Evolutionary conservation across 53 echinoderm and acorn worm genomes (phyloP), one percentile per base, ranked within the genome.

Genomic region (Henricia sp.): DNA sequence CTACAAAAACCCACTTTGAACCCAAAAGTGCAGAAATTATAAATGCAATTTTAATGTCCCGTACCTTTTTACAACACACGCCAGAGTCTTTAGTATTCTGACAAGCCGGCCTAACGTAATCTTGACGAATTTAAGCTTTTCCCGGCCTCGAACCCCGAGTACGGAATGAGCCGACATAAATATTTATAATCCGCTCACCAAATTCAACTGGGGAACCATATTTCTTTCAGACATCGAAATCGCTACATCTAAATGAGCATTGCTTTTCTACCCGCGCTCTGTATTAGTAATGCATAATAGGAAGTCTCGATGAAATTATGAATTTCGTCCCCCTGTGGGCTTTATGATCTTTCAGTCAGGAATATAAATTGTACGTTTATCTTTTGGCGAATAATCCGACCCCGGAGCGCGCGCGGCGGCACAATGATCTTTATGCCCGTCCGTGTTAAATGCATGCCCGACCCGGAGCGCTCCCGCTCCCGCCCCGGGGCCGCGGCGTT

Each of bases 341-440:
- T n/a, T n/a, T n/a, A 25, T 59, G 29, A 13, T 42, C 19, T 46
- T 44, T 58, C 8, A 36, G 26, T 10, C 17, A 62, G 80, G 80
- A 80, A 80, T 80, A 80, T 80, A 80, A 80, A 80, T 80, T 80
- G 80, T 80, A 50, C 64, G 63, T 62, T 80, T 80, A 80, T 80
- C 54, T 80, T 64, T 70, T 17, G 46, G 38, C 36, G 50, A 19
- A 27, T 64, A 64, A 80, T 64, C 48, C 80, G 44, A 0, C 34
- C 63, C 43, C 29, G 63, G 34, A 1, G 34, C 24, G 35, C 50
- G 16, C 32, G 23, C 17, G 35, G 29, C 35, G 73, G 53, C n/a
- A 19, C 33, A n/a, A n/a, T n/a, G n/a, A n/a, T n/a, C n/a, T n/a
- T n/a, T n/a, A n/a, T n/a, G 51, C 11, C 54, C 38, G 73, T 17